Percentiles rank a stretch among this genome's conserved stretches.
Evolutionary conservation across 1,140 invertebrate genomes (phyloP).

Genomic region (Trinorchestia longiramus): DNA sequence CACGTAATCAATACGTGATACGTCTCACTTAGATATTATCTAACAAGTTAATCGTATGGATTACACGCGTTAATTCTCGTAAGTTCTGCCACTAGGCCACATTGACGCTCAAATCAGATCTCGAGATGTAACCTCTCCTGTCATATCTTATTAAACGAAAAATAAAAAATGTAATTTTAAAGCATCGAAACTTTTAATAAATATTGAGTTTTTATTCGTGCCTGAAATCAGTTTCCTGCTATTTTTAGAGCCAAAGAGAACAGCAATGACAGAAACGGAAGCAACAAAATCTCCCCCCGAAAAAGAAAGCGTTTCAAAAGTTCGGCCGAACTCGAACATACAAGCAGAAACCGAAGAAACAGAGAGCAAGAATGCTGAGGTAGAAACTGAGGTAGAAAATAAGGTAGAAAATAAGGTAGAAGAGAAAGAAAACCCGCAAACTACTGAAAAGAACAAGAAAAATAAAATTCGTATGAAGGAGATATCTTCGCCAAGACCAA

Average conservation of each 20-base stretch:
- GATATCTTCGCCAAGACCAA: slow-evolving; percentile 5
- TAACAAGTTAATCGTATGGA: no score
- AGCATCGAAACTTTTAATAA: neutral
- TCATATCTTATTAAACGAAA: neutral
- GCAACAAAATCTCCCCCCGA: neutral
- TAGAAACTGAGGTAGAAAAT: neutral
- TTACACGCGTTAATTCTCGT: no score
- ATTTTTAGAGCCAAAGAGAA: neutral
- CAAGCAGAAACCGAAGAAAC: neutral
- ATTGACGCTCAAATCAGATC: neutral
- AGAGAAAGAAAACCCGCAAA: neutral
- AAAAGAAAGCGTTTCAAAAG: neutral
- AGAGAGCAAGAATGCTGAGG: neutral
- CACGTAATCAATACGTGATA: neutral
- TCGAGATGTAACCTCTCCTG: neutral
- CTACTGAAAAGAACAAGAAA: neutral
- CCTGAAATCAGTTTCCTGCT: neutral
- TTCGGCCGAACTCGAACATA: neutral
- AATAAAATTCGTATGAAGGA: neutral
- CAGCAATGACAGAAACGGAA: slow-evolving; percentile 40
- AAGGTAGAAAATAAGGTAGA: neutral
- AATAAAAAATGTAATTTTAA: neutral
- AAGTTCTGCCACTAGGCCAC: neutral
- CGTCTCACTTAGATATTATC: no score
- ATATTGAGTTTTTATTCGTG: neutral